These are phyloP conservation scores for Eristalinus sepulchralis DNA, from an alignment of 2,888 invertebrate species.

Conservation along the genomic window DNA sequence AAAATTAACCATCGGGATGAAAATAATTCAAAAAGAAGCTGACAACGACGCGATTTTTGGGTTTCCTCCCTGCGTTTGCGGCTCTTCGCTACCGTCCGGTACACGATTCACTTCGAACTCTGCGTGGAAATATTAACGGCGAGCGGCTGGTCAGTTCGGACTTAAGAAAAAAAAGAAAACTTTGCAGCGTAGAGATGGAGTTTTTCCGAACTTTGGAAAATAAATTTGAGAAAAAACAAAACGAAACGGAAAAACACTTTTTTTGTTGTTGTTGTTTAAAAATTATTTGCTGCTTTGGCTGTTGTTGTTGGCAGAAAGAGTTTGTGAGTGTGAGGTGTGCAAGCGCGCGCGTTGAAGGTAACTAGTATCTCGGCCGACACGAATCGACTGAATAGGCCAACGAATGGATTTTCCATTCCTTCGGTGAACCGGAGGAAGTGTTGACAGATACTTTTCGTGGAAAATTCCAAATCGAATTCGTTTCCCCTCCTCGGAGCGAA, in stretches of 20 bases:
- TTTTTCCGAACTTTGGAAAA: neutral
- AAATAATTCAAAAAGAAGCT: slow-evolving; percentile 53
- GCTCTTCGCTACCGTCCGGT: neutral
- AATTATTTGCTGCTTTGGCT: neutral
- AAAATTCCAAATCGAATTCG: slow-evolving; percentile 11
- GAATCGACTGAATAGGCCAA: slow-evolving; percentile 78
- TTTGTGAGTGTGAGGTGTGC: slow-evolving; percentile 27
- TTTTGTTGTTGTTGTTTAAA: neutral
- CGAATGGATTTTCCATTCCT: slow-evolving; percentile 38
- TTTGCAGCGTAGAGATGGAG: neutral
- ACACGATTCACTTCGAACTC: neutral
- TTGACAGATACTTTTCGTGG: neutral
- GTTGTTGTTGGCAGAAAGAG: slow-evolving; percentile 41
- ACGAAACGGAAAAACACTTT: slow-evolving; percentile 8
- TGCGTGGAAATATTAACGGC: neutral
- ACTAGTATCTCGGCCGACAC: slow-evolving; percentile 79
- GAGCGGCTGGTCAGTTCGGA: neutral
- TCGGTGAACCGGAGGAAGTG: slow-evolving; percentile 6
- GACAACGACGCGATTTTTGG: slow-evolving; percentile 16
- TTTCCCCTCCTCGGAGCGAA: neutral
- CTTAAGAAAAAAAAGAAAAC: neutral
- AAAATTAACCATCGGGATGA: slow-evolving; percentile 40
- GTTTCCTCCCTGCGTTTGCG: neutral
- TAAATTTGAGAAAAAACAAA: neutral
- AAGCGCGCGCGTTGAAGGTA: slow-evolving; percentile 64